A percentile compares a stretch with the other conserved stretches of the same genome.
Evolutionary conservation across 2,888 invertebrate species (phyloP).

Genomic region (Sesia bembeciformis): DNA sequence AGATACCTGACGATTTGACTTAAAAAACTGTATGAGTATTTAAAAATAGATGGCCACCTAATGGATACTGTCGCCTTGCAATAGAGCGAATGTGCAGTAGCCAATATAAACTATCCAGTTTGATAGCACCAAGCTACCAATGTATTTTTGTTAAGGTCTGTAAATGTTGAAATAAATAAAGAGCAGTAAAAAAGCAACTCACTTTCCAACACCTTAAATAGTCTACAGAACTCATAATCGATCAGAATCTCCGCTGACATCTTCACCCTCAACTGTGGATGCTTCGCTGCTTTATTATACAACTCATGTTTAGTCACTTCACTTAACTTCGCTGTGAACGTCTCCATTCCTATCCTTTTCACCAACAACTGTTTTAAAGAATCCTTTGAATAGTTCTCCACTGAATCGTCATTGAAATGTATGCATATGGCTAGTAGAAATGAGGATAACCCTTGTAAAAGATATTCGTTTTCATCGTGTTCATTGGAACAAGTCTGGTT

Average conservation of each 20-base stretch:
- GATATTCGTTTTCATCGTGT: slow-evolving; percentile 91
- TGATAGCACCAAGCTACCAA: no score
- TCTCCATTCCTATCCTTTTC: slow-evolving; percentile 89
- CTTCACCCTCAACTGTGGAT: slow-evolving; percentile 89
- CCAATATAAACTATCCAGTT: no score
- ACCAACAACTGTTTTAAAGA: slow-evolving; percentile 85
- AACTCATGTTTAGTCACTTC: slow-evolving; percentile 92
- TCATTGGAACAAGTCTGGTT: slow-evolving; percentile 87
- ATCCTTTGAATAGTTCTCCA: slow-evolving; percentile 80
- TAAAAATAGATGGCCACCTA: no score
- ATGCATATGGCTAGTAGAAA: slow-evolving; percentile 95
- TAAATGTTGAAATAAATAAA: no score
- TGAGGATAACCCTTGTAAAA: slow-evolving; percentile 89
- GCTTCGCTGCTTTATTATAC: slow-evolving; percentile 93
- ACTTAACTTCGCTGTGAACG: slow-evolving; percentile 87
- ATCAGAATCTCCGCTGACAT: slow-evolving; percentile 86
- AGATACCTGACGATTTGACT: no score
- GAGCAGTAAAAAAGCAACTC: slow-evolving; percentile 14
- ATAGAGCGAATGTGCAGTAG: no score
- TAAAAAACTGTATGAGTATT: no score
- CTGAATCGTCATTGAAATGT: slow-evolving; percentile 89
- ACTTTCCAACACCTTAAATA: slow-evolving; percentile 89
- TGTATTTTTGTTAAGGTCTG: no score
- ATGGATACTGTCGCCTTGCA: no score
- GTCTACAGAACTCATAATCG: slow-evolving; percentile 95